Evolutionary conservation across 2,113 vertebrate genomes (phyloP).

Genomic region (Otocyon megalotis): DNA sequence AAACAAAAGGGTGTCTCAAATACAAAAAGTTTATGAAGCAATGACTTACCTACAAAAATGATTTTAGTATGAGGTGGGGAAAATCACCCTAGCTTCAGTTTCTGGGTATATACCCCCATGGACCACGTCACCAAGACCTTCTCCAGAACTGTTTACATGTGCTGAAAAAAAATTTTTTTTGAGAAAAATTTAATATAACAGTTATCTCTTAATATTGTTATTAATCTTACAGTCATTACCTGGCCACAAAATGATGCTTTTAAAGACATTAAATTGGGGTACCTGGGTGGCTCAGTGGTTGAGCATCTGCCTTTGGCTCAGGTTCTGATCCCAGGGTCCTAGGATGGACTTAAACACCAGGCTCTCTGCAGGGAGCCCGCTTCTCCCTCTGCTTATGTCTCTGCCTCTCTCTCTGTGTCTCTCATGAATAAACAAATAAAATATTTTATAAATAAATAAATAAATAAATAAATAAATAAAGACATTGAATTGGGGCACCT

Average conservation of each 20-base stretch:
- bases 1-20: background rate
- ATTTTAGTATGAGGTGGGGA: background rate
- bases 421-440: too few relatives aligned
- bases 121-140: background rate
- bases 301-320: too few relatives aligned
- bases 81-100: background rate
- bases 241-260: background rate
- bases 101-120: background rate
- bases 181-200: background rate
- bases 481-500: too few relatives aligned
- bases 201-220: conserved; percentile 36
- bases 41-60: background rate
- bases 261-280: background rate
- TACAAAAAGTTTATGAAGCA: background rate
- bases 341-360: too few relatives aligned
- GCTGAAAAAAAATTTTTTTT: background rate
- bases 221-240: background rate
- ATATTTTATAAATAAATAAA: too few relatives aligned
- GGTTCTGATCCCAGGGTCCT: too few relatives aligned
- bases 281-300: too few relatives aligned
- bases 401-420: too few relatives aligned
- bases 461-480: too few relatives aligned
- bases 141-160: background rate
- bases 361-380: too few relatives aligned
- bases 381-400: too few relatives aligned